Evolutionary conservation across 2,113 vertebrate species (phyloP), one percentile per base, ranked within the genome.

Genomic region (Ariopsis seemanni): DNA sequence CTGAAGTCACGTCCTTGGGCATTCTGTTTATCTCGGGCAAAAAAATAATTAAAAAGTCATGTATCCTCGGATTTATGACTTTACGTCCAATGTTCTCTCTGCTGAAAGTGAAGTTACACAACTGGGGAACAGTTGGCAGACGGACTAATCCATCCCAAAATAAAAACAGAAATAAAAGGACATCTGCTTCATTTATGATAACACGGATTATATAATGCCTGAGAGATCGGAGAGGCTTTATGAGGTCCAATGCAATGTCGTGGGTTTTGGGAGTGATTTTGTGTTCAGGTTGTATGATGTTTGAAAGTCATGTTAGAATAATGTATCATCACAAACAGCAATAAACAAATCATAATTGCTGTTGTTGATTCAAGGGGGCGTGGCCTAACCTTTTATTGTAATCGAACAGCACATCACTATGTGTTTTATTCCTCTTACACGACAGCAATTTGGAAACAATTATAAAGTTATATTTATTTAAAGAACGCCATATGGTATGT

Each of bases 111-210:
- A 91, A 93, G 91, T 94, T 94, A 94, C 91, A 94, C 93, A 93
- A 93, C 78, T 48, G 89, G 87, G 91, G 87, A 94, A 90, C 92
- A 94, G 92, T 93, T 95, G 93, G 93, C 91, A 90, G 88, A 85
- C 87, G 82, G 92, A 89, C 93, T 94, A 93, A 95, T 95, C 94
- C 92, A 92, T 87, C 87, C 90, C 55, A 42, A 90, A 57, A 91
- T 88, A 42, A 84, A 90, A 69, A 83, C 50, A 80, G 85, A 93
- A 91, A 90, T 89, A 88, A 93, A 90, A 91, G 86, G 86, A 93
- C 89, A 93, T 94, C 92, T 92, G 92, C 92, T 93, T 92, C 87
- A 89, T 91, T 95, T 93, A 92, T 53, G 85, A 87, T 91, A 94
- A 90, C 92, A 90, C 93, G 88, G 83, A 86, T 94, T 95, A 92